These are phyloP conservation scores for Rotaria magnacalcarata DNA, from an alignment of 2,888 invertebrate species.

Conservation along the genomic window DNA sequence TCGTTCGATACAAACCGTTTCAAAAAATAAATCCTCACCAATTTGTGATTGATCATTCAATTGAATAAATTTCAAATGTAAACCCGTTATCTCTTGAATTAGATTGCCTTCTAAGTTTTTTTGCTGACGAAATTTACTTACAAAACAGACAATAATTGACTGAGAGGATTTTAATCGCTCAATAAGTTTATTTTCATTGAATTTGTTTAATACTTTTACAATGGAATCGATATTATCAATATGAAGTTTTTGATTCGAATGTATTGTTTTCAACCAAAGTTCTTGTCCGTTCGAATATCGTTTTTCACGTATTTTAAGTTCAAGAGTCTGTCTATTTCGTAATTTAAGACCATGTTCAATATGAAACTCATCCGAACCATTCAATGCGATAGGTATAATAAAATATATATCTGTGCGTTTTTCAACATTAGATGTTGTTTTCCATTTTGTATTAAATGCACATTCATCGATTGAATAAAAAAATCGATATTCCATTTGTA, in stretches of 20 bases:
- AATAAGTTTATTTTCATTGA: neutral
- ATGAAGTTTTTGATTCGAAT: neutral
- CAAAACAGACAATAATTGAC: neutral
- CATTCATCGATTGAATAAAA: neutral
- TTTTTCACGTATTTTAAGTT: neutral
- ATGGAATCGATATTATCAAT: neutral
- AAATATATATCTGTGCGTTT: conserved; percentile 23
- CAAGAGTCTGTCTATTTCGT: neutral
- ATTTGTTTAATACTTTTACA: neutral
- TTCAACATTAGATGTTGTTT: neutral
- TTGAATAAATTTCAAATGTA: neutral
- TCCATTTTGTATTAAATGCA: neutral
- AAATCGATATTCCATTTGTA: conserved; percentile 4
- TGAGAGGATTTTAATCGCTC: neutral
- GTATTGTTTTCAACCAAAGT: neutral
- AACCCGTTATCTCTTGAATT: neutral
- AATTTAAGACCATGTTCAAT: neutral
- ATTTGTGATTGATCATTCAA: neutral
- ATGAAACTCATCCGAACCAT: neutral
- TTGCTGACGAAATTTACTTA: neutral
- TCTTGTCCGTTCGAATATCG: neutral
- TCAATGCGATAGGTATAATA: neutral
- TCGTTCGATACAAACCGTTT: conserved; percentile 16
- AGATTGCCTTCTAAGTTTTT: neutral
- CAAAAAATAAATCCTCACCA: neutral